Percentiles rank a stretch among this genome's conserved stretches.
These are phyloP conservation scores for Zoanthus gigantus DNA, from an alignment of 92 coral and sea anemone species.

Conservation along the genomic window DNA sequence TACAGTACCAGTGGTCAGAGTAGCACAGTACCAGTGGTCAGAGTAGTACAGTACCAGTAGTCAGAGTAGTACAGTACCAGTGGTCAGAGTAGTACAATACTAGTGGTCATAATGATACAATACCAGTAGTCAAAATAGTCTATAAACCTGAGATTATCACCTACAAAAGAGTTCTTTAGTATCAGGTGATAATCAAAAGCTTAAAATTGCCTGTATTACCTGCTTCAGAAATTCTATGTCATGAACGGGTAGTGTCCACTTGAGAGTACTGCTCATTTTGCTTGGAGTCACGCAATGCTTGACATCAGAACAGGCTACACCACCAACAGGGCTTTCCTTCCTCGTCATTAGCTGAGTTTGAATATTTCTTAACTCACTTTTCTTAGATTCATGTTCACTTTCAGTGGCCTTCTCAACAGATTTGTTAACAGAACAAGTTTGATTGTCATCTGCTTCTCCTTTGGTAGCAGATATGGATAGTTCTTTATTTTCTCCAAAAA, in stretches of 20 bases:
- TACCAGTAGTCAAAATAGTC: no score
- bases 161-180: not conserved
- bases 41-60: no score
- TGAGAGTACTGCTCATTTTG: slow-evolving; percentile 9
- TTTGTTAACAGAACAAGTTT: not conserved
- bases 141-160: not conserved
- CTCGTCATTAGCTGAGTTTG: not conserved
- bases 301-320: not conserved
- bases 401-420: not conserved
- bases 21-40: no score
- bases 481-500: not conserved
- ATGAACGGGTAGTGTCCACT: slow-evolving; percentile 71
- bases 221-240: slow-evolving; percentile 70
- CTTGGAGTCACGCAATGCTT: not conserved
- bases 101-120: no score
- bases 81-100: no score
- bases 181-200: not conserved
- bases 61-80: no score
- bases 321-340: slow-evolving; percentile 11
- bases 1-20: no score
- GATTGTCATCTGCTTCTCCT: not conserved
- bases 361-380: not conserved
- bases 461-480: not conserved
- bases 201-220: slow-evolving; percentile 29
- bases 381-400: not conserved